phyloP scores from a whole-genome alignment of 2,797 vertebrate species.

The Falco rusticolus region DNA sequence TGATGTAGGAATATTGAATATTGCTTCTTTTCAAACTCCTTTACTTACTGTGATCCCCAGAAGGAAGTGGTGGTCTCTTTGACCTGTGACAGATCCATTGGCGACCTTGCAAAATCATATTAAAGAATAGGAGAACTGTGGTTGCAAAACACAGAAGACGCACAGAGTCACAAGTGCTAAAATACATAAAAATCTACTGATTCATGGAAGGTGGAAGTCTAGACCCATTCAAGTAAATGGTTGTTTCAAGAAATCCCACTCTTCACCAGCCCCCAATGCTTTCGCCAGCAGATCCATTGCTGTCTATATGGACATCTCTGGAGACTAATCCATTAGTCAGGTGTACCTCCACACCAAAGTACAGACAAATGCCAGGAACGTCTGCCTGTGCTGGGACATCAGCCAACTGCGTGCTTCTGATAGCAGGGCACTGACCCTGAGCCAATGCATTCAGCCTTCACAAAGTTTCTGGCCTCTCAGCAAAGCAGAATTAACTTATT shows the following conservation, averaged over 20 bases:
- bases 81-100: not conserved
- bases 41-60: not conserved
- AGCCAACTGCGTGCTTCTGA: rapidly evolving
- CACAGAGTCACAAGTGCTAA: not conserved
- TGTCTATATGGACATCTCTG: not conserved
- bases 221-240: not conserved
- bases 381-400: not conserved
- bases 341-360: not conserved
- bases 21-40: not conserved
- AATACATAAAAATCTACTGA: not conserved
- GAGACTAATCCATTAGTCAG: not conserved
- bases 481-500: not conserved
- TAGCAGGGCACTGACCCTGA: not conserved
- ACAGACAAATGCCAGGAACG: not conserved
- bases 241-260: not conserved
- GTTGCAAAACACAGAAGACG: not conserved
- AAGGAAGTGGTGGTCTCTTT: not conserved
- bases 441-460: not conserved
- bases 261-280: not conserved
- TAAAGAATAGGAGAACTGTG: not conserved
- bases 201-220: not conserved
- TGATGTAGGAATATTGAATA: not conserved
- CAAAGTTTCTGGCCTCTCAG: not conserved
- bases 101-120: not conserved
- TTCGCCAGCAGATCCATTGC: not conserved